Percentiles rank a stretch among this genome's conserved stretches.
Conservation (phyloP, 2,888 invertebrate genomes). For the Watsonalla binaria region DNA sequence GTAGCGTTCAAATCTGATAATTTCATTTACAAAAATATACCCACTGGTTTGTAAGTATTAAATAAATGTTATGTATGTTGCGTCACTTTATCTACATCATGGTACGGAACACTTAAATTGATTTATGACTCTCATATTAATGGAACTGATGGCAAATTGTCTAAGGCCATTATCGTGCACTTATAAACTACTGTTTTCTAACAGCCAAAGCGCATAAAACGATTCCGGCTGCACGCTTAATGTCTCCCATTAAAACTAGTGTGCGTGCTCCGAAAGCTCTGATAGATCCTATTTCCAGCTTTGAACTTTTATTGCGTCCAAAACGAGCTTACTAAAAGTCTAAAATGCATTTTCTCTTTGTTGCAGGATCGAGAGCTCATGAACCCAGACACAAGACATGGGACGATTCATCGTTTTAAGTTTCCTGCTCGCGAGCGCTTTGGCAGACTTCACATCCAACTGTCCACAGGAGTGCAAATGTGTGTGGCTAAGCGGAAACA, state of each 20-base stretch:
- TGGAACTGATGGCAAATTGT: background rate
- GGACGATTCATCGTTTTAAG: slow-evolving; percentile 42
- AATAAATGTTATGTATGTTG: background rate
- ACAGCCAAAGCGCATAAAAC: slow-evolving; percentile 45
- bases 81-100: background rate
- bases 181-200: slow-evolving; percentile 36
- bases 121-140: background rate
- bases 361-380: slow-evolving; percentile 46
- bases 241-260: slow-evolving; percentile 42
- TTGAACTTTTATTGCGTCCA: slow-evolving; percentile 29
- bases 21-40: no score
- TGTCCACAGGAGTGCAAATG: slow-evolving; percentile 87
- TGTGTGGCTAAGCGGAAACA: slow-evolving; percentile 91
- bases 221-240: slow-evolving; percentile 39
- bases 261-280: slow-evolving; percentile 38
- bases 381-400: slow-evolving; percentile 40
- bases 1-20: background rate
- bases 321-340: slow-evolving; percentile 26
- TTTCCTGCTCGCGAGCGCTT: slow-evolving; percentile 42
- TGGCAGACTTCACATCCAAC: slow-evolving; percentile 76
- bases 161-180: slow-evolving; percentile 3
- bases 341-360: slow-evolving; percentile 37
- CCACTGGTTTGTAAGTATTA: no score
- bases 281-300: slow-evolving; percentile 39
- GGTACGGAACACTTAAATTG: background rate